A percentile compares a stretch with the other conserved stretches of the same genome.
phyloP scores from a whole-genome alignment of 2,888 invertebrate species.

The Troides oblongomaculatus region DNA sequence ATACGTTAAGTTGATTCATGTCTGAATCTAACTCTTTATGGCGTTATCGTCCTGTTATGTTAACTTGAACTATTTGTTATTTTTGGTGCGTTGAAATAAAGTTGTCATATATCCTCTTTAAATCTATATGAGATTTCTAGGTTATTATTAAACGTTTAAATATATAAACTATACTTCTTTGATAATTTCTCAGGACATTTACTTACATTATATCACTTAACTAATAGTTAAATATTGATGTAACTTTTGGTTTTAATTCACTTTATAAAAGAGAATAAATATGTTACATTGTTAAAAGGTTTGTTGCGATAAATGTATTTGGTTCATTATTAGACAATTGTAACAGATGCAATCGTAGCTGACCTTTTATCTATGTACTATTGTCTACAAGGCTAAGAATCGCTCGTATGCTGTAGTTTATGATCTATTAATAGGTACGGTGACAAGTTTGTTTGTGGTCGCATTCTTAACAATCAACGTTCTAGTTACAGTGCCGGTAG shows the following conservation, averaged over 20 bases:
- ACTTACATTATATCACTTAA: no score
- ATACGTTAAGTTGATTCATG: no score
- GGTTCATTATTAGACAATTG: background rate
- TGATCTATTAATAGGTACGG: constrained; percentile 22
- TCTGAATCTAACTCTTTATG: no score
- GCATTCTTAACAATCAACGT: constrained; percentile 19
- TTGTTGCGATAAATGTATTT: no score
- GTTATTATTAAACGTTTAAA: background rate
- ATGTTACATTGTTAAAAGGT: no score
- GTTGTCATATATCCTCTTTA: background rate
- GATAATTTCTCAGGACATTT: no score
- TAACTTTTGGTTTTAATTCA: no score
- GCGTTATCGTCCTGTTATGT: background rate
- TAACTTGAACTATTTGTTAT: background rate
- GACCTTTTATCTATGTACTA: background rate
- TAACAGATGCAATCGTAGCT: background rate
- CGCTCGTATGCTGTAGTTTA: constrained; percentile 8
- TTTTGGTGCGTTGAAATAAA: background rate
- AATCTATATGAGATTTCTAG: background rate
- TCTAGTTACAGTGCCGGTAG: constrained; percentile 1
- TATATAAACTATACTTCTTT: no score
- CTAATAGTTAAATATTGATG: no score
- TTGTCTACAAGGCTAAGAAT: background rate
- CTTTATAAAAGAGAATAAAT: no score
- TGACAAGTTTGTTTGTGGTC: constrained; percentile 17